These are phyloP conservation scores for Hypotaenidia philippensis DNA, from an alignment of 2,797 vertebrate genomes.

Conservation along the genomic window DNA sequence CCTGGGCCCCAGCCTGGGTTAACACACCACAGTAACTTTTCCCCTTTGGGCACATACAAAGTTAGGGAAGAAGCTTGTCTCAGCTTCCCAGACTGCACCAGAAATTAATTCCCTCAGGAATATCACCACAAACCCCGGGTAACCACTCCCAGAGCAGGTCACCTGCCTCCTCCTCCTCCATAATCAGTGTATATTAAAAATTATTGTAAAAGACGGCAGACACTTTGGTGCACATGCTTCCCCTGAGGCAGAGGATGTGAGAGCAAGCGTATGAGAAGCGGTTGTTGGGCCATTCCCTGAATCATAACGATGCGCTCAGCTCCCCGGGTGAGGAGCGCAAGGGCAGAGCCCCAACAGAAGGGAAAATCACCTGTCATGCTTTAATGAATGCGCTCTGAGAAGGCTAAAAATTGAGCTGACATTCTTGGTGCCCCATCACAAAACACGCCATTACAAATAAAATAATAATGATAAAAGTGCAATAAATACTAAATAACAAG, in stretches of 20 bases:
- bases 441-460: constrained; percentile 18
- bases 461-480: background rate
- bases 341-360: background rate
- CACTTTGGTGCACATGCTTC: background rate
- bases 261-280: fast-evolving
- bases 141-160: background rate
- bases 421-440: background rate
- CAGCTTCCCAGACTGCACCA: background rate
- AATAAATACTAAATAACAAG: constrained; percentile 9
- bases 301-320: background rate
- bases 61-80: background rate
- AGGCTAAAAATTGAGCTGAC: constrained; percentile 23
- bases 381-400: background rate
- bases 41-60: background rate
- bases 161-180: background rate
- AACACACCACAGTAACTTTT: background rate
- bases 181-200: background rate
- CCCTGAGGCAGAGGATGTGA: background rate
- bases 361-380: background rate
- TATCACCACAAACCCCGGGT: background rate
- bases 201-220: background rate
- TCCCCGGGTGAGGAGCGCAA: background rate
- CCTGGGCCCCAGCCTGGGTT: no score
- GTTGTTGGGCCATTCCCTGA: background rate
- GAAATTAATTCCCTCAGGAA: background rate